Percentiles rank a stretch among this genome's conserved stretches.
Evolutionary conservation across 2,888 invertebrate genomes (phyloP).

Genomic region (Octonoba sinensis): DNA sequence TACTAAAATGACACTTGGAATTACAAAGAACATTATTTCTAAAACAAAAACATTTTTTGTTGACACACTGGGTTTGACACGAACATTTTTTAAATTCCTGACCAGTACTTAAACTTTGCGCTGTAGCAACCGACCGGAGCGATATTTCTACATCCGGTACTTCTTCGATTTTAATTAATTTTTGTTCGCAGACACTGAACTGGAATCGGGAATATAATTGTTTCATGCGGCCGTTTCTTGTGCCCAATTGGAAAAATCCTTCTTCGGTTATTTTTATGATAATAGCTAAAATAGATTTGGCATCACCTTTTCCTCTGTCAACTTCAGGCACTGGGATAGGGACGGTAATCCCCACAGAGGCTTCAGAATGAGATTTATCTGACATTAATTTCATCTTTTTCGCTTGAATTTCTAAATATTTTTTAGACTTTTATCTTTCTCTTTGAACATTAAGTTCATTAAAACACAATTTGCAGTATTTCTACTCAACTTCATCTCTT

Average conservation of each 20-base stretch:
- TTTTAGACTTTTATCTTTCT: too few species aligned
- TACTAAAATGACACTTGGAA: too few species aligned
- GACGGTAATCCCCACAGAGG: too few species aligned
- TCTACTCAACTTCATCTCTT: too few species aligned
- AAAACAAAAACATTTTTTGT: constrained; percentile 48
- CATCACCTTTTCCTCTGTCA: constrained; percentile 51
- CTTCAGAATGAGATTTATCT: too few species aligned
- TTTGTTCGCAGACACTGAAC: constrained; percentile 47
- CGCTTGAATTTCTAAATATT: too few species aligned
- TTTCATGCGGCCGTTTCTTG: constrained; percentile 45
- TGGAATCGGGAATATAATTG: constrained; percentile 33
- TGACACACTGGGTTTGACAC: constrained; percentile 48
- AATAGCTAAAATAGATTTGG: constrained; percentile 54
- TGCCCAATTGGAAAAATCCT: too few species aligned
- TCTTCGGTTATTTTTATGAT: constrained; percentile 55
- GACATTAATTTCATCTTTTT: too few species aligned
- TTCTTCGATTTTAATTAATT: constrained; percentile 55
- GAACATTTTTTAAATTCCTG: constrained; percentile 53
- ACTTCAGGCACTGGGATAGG: constrained; percentile 51
- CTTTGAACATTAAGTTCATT: too few species aligned
- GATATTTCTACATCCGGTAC: constrained; percentile 48
- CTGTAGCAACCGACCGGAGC: constrained; percentile 53
- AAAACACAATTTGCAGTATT: too few species aligned
- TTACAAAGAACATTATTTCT: too few species aligned
- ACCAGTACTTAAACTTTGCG: constrained; percentile 44